phyloP scores from a whole-genome alignment of 2,797 vertebrate genomes.

The Notoglanidium macrostoma region DNA sequence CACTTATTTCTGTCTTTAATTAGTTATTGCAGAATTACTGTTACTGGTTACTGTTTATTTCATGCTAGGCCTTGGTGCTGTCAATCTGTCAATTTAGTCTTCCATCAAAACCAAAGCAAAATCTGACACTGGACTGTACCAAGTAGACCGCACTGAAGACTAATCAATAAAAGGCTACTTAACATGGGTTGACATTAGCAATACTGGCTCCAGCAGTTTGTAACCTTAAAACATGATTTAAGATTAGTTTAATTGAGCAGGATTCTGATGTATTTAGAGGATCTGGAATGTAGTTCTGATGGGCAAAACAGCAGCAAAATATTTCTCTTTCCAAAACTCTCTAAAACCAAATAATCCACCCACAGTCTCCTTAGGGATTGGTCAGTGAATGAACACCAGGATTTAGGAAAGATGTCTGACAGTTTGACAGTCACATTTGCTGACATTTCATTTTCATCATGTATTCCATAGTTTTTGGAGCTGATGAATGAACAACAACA shows the following conservation, averaged over 20 bases:
- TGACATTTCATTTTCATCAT: neutral
- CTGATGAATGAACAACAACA: neutral
- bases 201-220: neutral
- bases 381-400: neutral
- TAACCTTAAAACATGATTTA: neutral
- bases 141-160: neutral
- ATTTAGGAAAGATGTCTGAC: neutral
- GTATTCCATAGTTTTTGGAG: neutral
- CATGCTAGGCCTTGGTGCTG: neutral
- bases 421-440: neutral
- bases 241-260: neutral
- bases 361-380: neutral
- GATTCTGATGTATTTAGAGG: neutral
- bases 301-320: neutral
- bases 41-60: neutral
- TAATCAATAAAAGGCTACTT: neutral
- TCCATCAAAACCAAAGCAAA: neutral
- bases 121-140: neutral
- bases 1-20: neutral
- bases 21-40: neutral
- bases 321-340: neutral
- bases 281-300: neutral
- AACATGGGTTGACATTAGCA: neutral
- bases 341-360: neutral
- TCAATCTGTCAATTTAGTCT: neutral